Conservation (phyloP, 2,797 vertebrate genomes). For the Sebastes taczanowskii region DNA sequence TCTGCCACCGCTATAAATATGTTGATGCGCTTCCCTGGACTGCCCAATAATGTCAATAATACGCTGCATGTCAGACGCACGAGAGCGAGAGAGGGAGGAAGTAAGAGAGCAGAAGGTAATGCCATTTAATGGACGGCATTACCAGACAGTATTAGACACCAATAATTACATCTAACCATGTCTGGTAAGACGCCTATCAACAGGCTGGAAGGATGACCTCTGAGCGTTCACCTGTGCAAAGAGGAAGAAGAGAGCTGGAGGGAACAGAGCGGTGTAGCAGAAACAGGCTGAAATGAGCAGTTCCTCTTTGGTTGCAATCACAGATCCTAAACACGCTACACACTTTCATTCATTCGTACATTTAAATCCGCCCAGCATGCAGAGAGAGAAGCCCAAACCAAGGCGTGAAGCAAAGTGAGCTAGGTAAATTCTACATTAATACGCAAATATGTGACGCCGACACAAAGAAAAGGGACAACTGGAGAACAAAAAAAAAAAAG, state of each 20-base stretch:
- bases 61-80: slow-evolving; percentile 39
- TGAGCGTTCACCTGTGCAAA: slow-evolving; percentile 73
- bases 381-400: slow-evolving; percentile 41
- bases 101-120: slow-evolving; percentile 80
- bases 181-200: slow-evolving; percentile 98
- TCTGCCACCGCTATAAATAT: slow-evolving; percentile 48
- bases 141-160: slow-evolving; percentile 99
- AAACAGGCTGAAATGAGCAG: slow-evolving; percentile 62
- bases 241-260: slow-evolving; percentile 61
- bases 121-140: slow-evolving; percentile 94
- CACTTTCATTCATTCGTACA: slow-evolving; percentile 11
- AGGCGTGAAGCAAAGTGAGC: slow-evolving; percentile 29
- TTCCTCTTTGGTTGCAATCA: slow-evolving; percentile 32
- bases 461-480: slow-evolving; percentile 34
- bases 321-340: not conserved
- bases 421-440: slow-evolving; percentile 11
- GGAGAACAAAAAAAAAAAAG: not conserved
- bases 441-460: slow-evolving; percentile 31
- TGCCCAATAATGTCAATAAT: slow-evolving; percentile 38
- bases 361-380: slow-evolving; percentile 38
- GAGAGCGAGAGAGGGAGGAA: slow-evolving; percentile 66
- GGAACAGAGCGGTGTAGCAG: slow-evolving; percentile 62
- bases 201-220: slow-evolving; percentile 82
- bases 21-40: slow-evolving; percentile 41
- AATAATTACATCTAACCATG: slow-evolving; percentile 96